Evolutionary conservation across 2,113 vertebrate genomes (phyloP), one percentile per base, ranked within the genome.

Genomic region (Atractosteus spatula): DNA sequence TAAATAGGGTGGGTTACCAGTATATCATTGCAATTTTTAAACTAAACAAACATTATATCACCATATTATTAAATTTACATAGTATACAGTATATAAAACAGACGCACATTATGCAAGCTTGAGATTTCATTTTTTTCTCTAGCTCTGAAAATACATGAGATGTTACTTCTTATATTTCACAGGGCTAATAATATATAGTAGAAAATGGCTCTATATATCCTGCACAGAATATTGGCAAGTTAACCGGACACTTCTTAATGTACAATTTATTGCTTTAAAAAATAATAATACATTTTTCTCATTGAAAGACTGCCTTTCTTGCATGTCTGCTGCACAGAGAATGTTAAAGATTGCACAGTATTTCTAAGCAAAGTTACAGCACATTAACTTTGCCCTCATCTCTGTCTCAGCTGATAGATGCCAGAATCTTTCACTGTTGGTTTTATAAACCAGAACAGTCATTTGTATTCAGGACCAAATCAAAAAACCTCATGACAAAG

Each of bases 381-480:
- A 88, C 91, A 91, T 91, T 91, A 92, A 85, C 81, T 88, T 87
- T 89, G 88, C 90, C 84, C 89, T 88, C 86, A 86, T 92, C 90
- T 90, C 83, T 83, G 87, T 88, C 90, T 84, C 75, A 77, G 83
- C 84, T 89, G 92, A 93, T 83, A 90, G 89, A 93, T 90, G 88
- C 75, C 89, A 85, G 84, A 89, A 92, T 86, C 65, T 90, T 86
- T 87, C 85, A 74, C 85, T 83, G 86, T 84, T 84, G 87, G 88
- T 88, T 91, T 91, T 89, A 89, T 82, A 90, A 91, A 92, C 82
- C 86, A 85, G 86, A 81, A 82, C 89, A 89, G 84, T 85, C 85
- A 94, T 94, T 90, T 90, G 89, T 88, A 92, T 93, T 91, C 89
- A 85, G 81, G 79, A 76, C 81, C 84, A 88, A 90, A 89, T 84